phyloP scores from a whole-genome alignment of 2,797 vertebrate genomes.

The Danio aesculapii region DNA sequence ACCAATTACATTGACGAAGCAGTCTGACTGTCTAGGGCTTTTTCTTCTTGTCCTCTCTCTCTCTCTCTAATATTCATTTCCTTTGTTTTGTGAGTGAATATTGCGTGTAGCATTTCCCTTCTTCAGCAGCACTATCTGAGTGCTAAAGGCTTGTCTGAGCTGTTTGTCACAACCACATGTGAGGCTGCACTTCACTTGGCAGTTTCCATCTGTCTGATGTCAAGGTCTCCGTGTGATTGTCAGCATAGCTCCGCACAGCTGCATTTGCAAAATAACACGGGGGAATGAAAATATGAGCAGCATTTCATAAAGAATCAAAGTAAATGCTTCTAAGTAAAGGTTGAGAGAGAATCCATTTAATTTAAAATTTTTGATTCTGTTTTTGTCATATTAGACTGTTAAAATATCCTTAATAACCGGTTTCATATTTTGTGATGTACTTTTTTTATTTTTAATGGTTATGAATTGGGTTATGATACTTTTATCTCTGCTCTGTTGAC shows the following conservation, averaged over 20 bases:
- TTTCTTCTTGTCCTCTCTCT: conserved; percentile 26
- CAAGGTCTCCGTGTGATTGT: conserved; percentile 4
- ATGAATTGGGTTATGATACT: no score
- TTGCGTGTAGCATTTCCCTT: not conserved
- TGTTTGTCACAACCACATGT: conserved; percentile 7
- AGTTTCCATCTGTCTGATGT: conserved; percentile 12
- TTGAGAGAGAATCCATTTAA: not conserved
- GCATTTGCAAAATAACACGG: not conserved
- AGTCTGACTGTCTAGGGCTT: conserved; percentile 64
- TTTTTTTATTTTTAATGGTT: no score
- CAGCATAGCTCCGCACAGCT: not conserved
- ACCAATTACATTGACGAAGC: conserved; percentile 80
- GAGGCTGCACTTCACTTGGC: not conserved
- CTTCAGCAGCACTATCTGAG: conserved; percentile 20
- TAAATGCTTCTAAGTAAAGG: not conserved
- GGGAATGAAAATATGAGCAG: not conserved
- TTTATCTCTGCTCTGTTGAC: no score
- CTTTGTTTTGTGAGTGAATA: conserved; percentile 45
- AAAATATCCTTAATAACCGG: no score
- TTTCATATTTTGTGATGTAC: no score
- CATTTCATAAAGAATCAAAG: not conserved
- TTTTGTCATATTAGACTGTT: not conserved
- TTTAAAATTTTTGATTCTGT: not conserved
- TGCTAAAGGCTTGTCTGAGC: not conserved
- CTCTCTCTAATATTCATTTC: conserved; percentile 54